Conservation (phyloP, 1,140 invertebrate species). For the Drosophila murphyi region DNA sequence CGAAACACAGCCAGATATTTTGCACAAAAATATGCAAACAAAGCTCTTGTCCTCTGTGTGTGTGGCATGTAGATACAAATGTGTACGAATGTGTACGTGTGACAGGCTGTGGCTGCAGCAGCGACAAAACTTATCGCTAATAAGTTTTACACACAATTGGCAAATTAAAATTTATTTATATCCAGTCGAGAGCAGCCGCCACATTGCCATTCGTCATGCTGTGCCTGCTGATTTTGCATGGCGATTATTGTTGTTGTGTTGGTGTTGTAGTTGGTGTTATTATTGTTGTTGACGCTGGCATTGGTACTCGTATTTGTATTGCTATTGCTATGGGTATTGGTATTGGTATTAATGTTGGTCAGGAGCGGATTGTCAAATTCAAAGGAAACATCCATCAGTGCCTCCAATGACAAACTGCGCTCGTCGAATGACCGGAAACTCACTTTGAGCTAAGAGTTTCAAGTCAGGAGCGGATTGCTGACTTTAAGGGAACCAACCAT, state of each 20-base stretch:
- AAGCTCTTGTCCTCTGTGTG: slow-evolving; percentile 25
- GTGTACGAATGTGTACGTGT: neutral
- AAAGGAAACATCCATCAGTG: no score
- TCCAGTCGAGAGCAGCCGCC: slow-evolving; percentile 15
- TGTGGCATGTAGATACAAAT: slow-evolving; percentile 31
- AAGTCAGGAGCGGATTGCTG: no score
- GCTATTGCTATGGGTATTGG: slow-evolving; percentile 2
- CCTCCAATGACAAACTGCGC: no score
- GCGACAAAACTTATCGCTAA: slow-evolving; percentile 76
- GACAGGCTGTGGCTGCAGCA: slow-evolving; percentile 30
- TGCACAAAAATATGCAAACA: slow-evolving; percentile 45
- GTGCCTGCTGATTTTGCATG: slow-evolving; percentile 42
- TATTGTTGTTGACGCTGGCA: slow-evolving; percentile 25
- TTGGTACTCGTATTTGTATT: slow-evolving; percentile 7
- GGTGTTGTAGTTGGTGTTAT: slow-evolving; percentile 37
- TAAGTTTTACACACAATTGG: slow-evolving; percentile 77
- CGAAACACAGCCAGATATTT: slow-evolving; percentile 37
- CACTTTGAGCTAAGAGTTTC: no score
- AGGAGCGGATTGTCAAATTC: slow-evolving; percentile 19
- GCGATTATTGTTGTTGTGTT: slow-evolving; percentile 22
- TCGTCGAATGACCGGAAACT: no score
- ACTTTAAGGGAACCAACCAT: no score
- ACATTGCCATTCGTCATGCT: slow-evolving; percentile 45
- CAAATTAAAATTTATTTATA: slow-evolving; percentile 81
- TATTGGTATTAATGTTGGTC: slow-evolving; percentile 12